Evolutionary conservation across 2,797 vertebrate genomes (phyloP).

Genomic region (Muscicapa striata): DNA sequence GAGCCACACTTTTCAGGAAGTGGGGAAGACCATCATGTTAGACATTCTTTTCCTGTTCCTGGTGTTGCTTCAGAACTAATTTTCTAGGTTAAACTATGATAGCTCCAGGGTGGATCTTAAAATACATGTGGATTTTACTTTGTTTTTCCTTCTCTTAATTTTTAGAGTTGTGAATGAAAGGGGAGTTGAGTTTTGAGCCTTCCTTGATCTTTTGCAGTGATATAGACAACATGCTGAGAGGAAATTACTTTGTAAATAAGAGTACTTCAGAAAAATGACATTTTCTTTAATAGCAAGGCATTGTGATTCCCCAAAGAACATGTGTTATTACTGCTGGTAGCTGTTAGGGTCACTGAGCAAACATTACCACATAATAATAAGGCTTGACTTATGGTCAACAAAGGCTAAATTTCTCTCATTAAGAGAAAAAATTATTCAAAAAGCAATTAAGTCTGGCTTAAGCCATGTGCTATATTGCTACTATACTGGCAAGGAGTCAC

Average conservation of each 20-base stretch:
- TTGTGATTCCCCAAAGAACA: neutral
- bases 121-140: neutral
- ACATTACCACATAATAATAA: neutral
- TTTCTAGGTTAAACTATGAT: neutral
- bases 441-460: neutral
- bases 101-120: neutral
- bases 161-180: neutral
- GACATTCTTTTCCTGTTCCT: neutral
- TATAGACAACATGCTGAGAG: neutral
- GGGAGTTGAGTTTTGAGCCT: neutral
- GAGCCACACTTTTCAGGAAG: fast-evolving
- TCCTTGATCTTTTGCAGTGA: neutral
- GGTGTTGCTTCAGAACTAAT: neutral
- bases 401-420: neutral
- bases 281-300: neutral
- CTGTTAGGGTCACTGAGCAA: neutral
- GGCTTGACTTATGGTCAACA: neutral
- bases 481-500: neutral
- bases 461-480: neutral
- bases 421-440: neutral
- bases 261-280: neutral
- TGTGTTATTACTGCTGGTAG: neutral
- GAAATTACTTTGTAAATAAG: neutral
- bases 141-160: neutral
- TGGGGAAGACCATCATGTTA: neutral